phyloP scores from a whole-genome alignment of 1,140 invertebrate species.

The Homalodisca vitripennis region DNA sequence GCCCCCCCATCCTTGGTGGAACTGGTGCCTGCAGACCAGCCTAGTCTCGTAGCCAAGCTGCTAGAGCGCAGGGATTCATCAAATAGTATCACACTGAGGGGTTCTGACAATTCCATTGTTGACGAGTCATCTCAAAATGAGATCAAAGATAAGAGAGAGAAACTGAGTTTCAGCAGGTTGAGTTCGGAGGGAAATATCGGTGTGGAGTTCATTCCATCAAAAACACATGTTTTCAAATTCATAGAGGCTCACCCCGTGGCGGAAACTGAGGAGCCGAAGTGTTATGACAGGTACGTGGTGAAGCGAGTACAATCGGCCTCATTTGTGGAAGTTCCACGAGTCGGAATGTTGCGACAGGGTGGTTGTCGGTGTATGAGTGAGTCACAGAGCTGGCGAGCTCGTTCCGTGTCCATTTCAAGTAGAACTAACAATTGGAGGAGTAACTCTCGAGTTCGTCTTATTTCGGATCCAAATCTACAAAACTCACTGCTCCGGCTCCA shows the following conservation, averaged over 20 bases:
- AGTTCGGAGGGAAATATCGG: conserved; percentile 29
- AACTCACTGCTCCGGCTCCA: conserved; percentile 41
- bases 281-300: conserved; percentile 36
- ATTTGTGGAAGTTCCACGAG: conserved; percentile 37
- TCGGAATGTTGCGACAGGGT: conserved; percentile 32
- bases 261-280: conserved; percentile 15
- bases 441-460: conserved; percentile 39
- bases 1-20: background rate
- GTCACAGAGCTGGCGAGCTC: conserved; percentile 35
- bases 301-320: conserved; percentile 41
- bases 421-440: conserved; percentile 30
- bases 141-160: background rate
- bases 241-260: background rate
- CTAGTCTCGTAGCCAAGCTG: conserved; percentile 12
- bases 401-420: conserved; percentile 38
- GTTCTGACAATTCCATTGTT: background rate
- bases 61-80: conserved; percentile 24
- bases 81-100: background rate
- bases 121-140: background rate
- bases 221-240: background rate
- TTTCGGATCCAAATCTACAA: conserved; percentile 39
- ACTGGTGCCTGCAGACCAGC: background rate
- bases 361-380: conserved; percentile 35
- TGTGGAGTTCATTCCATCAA: background rate
- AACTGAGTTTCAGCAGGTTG: conserved; percentile 25